Percentiles rank a stretch among this genome's conserved stretches.
phyloP scores from a whole-genome alignment of 2,888 invertebrate genomes.

The Sarcophaga subvicina region DNA sequence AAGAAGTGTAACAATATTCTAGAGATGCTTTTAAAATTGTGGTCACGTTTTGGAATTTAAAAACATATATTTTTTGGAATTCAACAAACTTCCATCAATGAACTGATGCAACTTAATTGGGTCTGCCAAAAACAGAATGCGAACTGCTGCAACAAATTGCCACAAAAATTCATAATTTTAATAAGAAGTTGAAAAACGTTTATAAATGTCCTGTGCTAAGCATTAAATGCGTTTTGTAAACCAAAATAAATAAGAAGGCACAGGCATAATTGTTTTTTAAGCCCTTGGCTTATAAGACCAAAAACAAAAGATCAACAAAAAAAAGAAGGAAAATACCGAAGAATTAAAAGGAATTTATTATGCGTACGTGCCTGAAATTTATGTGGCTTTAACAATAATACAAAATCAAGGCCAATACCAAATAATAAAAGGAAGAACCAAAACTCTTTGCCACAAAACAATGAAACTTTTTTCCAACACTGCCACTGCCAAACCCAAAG shows the following conservation, averaged over 20 bases:
- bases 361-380: slow-evolving; percentile 69
- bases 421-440: slow-evolving; percentile 31
- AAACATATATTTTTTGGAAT: slow-evolving; percentile 52
- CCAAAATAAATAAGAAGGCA: background rate
- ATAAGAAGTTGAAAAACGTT: slow-evolving; percentile 20
- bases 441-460: slow-evolving; percentile 47
- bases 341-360: slow-evolving; percentile 53
- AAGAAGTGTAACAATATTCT: too few relatives aligned
- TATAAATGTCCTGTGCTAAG: background rate
- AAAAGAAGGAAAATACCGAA: background rate
- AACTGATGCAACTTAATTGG: slow-evolving; percentile 54
- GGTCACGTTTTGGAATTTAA: slow-evolving; percentile 49
- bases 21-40: slow-evolving; percentile 2
- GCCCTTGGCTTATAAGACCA: background rate
- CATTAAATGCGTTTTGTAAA: slow-evolving; percentile 11
- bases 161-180: slow-evolving; percentile 63
- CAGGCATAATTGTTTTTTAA: slow-evolving; percentile 22
- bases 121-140: background rate
- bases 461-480: background rate
- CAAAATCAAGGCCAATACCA: slow-evolving; percentile 65
- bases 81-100: slow-evolving; percentile 25
- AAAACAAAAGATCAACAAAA: background rate
- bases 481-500: slow-evolving; percentile 16
- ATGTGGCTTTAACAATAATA: slow-evolving; percentile 37
- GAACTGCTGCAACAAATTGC: slow-evolving; percentile 29